phyloP scores from a whole-genome alignment of 2,888 invertebrate genomes.

The Candidula unifasciata region DNA sequence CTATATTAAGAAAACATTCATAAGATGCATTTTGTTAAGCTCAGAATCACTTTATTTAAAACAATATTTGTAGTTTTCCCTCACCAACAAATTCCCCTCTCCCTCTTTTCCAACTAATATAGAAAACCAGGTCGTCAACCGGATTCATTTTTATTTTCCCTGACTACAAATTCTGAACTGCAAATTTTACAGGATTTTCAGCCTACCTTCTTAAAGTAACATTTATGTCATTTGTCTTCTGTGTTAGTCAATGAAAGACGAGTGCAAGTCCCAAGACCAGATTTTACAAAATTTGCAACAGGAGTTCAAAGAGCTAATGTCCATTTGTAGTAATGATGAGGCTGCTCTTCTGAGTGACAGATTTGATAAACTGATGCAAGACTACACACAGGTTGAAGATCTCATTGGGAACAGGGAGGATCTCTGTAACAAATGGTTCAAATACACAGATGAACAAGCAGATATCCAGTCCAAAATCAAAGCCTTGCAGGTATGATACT shows the following conservation, averaged over 20 bases:
- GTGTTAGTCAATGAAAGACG: slow-evolving; percentile 86
- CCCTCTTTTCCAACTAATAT: no score
- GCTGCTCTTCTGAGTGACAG: slow-evolving; percentile 85
- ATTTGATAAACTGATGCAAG: slow-evolving; percentile 86
- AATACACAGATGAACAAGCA: slow-evolving; percentile 88
- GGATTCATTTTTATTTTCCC: not conserved
- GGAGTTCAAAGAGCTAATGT: slow-evolving; percentile 88
- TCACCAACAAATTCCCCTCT: not conserved
- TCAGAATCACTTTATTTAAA: not conserved
- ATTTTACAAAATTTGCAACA: slow-evolving; percentile 87
- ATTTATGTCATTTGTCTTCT: not conserved
- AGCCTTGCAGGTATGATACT: slow-evolving; percentile 82
- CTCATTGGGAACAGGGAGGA: slow-evolving; percentile 71
- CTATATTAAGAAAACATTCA: no score
- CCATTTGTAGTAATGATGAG: slow-evolving; percentile 85
- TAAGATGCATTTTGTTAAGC: not conserved
- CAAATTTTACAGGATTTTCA: no score
- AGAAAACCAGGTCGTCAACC: not conserved
- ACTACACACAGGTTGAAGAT: slow-evolving; percentile 82
- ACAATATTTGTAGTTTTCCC: not conserved
- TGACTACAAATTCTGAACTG: not conserved
- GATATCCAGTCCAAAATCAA: slow-evolving; percentile 88
- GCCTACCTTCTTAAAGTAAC: no score
- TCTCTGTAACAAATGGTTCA: slow-evolving; percentile 82
- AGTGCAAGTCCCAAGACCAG: slow-evolving; percentile 90